These are phyloP conservation scores for Paralvinella palmiformis DNA, from an alignment of 1,140 invertebrate species.

Conservation along the genomic window DNA sequence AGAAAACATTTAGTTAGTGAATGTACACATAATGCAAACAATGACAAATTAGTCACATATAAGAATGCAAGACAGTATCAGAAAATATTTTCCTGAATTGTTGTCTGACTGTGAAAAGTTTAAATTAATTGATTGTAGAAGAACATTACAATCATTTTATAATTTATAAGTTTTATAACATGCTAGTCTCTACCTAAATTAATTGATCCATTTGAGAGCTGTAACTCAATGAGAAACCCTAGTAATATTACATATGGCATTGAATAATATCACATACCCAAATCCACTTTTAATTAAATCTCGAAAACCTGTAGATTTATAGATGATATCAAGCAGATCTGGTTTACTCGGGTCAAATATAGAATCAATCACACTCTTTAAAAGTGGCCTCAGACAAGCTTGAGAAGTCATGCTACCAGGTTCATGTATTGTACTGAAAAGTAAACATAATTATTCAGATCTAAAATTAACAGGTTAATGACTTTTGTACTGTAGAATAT, in stretches of 20 bases:
- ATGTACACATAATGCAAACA: too few species aligned
- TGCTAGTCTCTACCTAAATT: background rate
- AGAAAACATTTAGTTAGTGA: too few species aligned
- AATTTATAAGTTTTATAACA: background rate
- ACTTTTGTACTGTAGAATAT: slow-evolving; percentile 4
- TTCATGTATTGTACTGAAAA: slow-evolving; percentile 31
- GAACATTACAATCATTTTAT: background rate
- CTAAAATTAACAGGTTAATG: background rate
- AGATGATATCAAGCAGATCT: slow-evolving; percentile 45
- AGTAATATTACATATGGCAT: background rate
- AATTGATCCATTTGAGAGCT: too few species aligned
- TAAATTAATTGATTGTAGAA: background rate
- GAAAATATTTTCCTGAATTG: too few species aligned
- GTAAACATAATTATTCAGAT: slow-evolving; percentile 2
- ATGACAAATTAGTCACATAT: too few species aligned
- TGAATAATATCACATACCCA: slow-evolving; percentile 36
- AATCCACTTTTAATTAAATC: slow-evolving; percentile 50
- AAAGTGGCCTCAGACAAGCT: slow-evolving; percentile 33
- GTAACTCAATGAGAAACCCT: background rate
- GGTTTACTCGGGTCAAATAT: slow-evolving; percentile 40
- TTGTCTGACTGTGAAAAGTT: background rate
- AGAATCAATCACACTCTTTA: slow-evolving; percentile 41
- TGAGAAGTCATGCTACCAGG: slow-evolving; percentile 35
- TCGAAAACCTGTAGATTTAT: slow-evolving; percentile 44
- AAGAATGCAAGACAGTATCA: too few species aligned